Conservation (phyloP, 2,888 invertebrate genomes). For the Opisthograptis luteolata region DNA sequence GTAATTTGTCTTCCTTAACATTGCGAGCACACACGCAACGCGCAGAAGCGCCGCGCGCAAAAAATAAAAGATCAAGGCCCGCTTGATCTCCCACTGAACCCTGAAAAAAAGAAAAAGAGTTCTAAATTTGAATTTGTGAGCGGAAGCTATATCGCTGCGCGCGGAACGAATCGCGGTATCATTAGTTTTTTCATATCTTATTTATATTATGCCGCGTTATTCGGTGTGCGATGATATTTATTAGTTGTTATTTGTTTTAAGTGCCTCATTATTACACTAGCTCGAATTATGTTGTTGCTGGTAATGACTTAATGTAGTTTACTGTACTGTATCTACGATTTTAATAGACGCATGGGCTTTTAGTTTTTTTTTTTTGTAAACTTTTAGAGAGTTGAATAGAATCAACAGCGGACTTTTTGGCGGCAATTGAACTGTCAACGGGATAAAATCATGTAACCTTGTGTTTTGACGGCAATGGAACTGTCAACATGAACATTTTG, state of each 20-base stretch:
- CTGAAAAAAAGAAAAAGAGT: slow-evolving; percentile 34
- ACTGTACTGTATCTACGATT: neutral
- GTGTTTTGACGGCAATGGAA: too few relatives aligned
- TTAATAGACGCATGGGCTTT: too few relatives aligned
- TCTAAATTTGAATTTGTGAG: slow-evolving; percentile 72
- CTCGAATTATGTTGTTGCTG: slow-evolving; percentile 26
- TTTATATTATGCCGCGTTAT: slow-evolving; percentile 37
- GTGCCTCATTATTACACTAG: slow-evolving; percentile 18
- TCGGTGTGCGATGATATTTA: slow-evolving; percentile 35
- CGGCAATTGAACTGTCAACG: too few relatives aligned
- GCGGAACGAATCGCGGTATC: slow-evolving; percentile 78
- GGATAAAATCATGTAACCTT: too few relatives aligned
- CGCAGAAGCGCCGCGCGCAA: slow-evolving; percentile 11
- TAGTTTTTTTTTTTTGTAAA: neutral
- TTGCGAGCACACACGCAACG: neutral
- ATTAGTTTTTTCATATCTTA: slow-evolving; percentile 63
- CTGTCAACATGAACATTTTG: too few relatives aligned
- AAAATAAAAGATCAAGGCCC: slow-evolving; percentile 13
- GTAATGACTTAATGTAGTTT: slow-evolving; percentile 14
- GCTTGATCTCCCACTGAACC: slow-evolving; percentile 30
- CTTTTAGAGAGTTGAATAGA: neutral
- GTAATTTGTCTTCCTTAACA: slow-evolving; percentile 14
- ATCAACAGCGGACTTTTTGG: too few relatives aligned
- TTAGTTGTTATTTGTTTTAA: slow-evolving; percentile 39
- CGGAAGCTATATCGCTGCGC: slow-evolving; percentile 71